Evolutionary conservation across 2,888 invertebrate species (phyloP), one percentile per base, ranked within the genome.

Genomic region (Chloroclystis v-ata): DNA sequence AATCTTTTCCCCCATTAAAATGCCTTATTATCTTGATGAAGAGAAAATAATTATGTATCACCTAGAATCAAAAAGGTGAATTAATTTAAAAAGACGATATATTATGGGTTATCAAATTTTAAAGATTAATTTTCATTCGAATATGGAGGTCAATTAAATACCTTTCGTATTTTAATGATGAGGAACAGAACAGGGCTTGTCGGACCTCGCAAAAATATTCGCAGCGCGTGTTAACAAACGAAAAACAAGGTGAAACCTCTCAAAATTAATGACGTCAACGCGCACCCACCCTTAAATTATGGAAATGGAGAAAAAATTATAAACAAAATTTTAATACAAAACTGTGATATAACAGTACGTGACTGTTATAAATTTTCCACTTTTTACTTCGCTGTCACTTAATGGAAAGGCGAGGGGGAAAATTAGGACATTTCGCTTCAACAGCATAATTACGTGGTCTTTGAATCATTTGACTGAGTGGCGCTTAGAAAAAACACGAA

Each of bases 331-430:
- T 71, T 71, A 70, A 76, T 75, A 72, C 71, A 68, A 72, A 72
- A 75, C 61, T 70, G 70, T 67, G 68, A 69, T 72, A 72, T 69
- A 72, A 71, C 67, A 66, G 69, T 69, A 74, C 78, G 77, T 82
- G 78, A 65, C 68, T 63, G 63, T 63, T 67, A 68, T 72, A 69
- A 74, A 73, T 75, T 70, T 65, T 63, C 63, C 65, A 69, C 61
- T 73, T 76, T 77, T 75, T 71, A 73, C 69, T 70, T 72, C 63
- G 65, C 70, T 72, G 70, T 73, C 72, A 71, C 72, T 70, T 72
- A 70, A 71, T 65, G 69, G 68, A 72, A 65, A 66, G 60, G 68
- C 63, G 70, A 63, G 65, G 61, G 69, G 65, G 66, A 66, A 71
- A 74, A 73, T 72, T 72, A 69, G 69, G 67, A 69, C 59, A 62